Conservation (phyloP, 2,113 vertebrate species). For the Bothrops jararaca region DNA sequence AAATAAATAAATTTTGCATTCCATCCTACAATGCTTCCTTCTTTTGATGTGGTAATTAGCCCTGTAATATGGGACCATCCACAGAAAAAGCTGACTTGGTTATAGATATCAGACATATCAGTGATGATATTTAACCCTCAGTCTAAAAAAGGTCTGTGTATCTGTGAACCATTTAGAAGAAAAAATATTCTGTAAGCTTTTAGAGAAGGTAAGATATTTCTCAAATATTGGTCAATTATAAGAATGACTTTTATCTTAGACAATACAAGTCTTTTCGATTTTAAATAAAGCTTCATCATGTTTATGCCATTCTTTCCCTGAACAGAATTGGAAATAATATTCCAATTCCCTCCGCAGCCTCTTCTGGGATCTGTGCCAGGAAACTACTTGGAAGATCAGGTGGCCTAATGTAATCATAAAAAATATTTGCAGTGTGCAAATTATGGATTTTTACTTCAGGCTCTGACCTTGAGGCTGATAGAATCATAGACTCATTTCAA, state of each 20-base stretch:
- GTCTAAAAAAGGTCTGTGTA: not conserved
- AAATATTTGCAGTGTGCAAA: conserved; percentile 2
- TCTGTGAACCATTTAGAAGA: not conserved
- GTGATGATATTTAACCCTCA: not conserved
- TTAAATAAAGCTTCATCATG: not conserved
- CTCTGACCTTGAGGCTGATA: conserved; percentile 6
- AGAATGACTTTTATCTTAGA: not conserved
- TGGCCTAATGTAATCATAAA: not conserved
- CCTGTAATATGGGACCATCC: not conserved
- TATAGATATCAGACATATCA: not conserved
- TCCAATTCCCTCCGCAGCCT: not conserved
- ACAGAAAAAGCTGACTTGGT: not conserved
- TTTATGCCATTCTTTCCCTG: not conserved
- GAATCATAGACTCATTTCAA: conserved; percentile 9
- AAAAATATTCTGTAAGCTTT: not conserved
- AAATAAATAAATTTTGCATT: not conserved
- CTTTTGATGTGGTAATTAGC: not conserved
- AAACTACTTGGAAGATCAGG: conserved; percentile 12
- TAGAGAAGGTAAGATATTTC: not conserved
- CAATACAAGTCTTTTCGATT: not conserved
- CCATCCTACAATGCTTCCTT: not conserved
- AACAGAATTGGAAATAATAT: conserved; percentile 1
- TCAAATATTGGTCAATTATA: not conserved
- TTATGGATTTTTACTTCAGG: not conserved
- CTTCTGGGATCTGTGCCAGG: not conserved